A percentile compares a stretch with the other conserved stretches of the same genome.
These are phyloP conservation scores for Eremobia ochroleuca DNA, from an alignment of 2,888 invertebrate genomes.

Conservation along the genomic window DNA sequence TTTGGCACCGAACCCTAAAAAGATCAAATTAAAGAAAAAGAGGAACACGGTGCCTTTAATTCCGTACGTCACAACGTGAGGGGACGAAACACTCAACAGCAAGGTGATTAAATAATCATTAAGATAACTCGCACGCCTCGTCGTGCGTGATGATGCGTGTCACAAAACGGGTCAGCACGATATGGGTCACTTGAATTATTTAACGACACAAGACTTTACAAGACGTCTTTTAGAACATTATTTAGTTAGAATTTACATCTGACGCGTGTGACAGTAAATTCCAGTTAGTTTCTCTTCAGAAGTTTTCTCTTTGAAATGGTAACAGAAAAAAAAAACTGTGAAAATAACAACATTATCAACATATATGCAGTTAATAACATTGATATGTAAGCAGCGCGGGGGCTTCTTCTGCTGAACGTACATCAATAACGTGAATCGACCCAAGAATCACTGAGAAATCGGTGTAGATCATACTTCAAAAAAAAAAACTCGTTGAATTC, in stretches of 20 bases:
- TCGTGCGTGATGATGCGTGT: conserved; percentile 4
- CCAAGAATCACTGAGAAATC: background rate
- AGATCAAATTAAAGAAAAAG: background rate
- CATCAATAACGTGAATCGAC: background rate
- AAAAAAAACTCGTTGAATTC: background rate
- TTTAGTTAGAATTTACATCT: background rate
- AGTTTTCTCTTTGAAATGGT: background rate
- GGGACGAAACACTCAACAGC: background rate
- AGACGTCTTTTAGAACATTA: background rate
- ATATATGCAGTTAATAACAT: background rate
- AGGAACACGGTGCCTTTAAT: background rate
- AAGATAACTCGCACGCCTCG: conserved; percentile 20
- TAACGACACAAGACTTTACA: conserved; percentile 8
- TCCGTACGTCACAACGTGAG: background rate
- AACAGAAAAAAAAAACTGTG: background rate
- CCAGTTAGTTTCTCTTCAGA: background rate
- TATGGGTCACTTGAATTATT: conserved; percentile 17
- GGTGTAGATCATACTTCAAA: background rate
- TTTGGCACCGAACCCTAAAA: no score
- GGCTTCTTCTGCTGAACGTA: background rate
- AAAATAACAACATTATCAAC: background rate
- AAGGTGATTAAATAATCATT: conserved; percentile 20
- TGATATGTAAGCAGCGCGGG: background rate
- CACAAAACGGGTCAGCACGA: background rate
- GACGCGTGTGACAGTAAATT: background rate